Base-by-base conservation (phyloP, 2,797 vertebrate genomes). In the Apodemus agrarius region DNA sequence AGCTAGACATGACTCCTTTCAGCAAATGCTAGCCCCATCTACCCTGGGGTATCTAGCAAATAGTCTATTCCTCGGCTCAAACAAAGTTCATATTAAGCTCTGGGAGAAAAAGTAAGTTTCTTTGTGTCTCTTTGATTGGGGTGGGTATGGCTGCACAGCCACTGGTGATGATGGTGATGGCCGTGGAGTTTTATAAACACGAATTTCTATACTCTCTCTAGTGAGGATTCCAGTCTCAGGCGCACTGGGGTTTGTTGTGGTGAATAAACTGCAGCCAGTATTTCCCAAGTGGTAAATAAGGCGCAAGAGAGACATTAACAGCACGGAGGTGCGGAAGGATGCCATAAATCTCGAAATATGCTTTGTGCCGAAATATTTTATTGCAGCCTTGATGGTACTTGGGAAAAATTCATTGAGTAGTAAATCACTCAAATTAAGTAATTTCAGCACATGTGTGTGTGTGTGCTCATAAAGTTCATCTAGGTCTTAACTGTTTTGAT, bases 381-480 rank as follows among this genome's bases (percentile, higher is more conserved):
- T 93, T 96, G 57, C 90, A 80, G 91, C 95, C 96, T 94, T 89
- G 88, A 79, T 90, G 61, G 80, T 67, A 52, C 37, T 97, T 95
- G 40, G 37, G 22, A 43, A 79, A 97, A 95, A 81, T 89, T 91
- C 96, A 95, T 22, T 94, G 96, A 93, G 65, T n/a, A 89, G 26
- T 93, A 96, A 96, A 89, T 98, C 92, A 82, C 84, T 97, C 79
- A 92, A 91, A 98, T 95, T 93, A 97, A 97, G 85, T 95, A 92
- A 97, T 97, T 97, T 78, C 37, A 63, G 46, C 88, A 37, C 59
- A 40, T 61, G 29, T 49, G 31, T 65, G 6, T 65, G 6, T 82
- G 54, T 75, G 40, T 34, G 19, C 83, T 80, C 57, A 84, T 95
- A 94, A 92, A 91, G 72, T 92, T 96, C 75, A 81, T 95, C 43